Base-by-base conservation (phyloP, 2,113 vertebrate species). In the Anolis carolinensis region DNA sequence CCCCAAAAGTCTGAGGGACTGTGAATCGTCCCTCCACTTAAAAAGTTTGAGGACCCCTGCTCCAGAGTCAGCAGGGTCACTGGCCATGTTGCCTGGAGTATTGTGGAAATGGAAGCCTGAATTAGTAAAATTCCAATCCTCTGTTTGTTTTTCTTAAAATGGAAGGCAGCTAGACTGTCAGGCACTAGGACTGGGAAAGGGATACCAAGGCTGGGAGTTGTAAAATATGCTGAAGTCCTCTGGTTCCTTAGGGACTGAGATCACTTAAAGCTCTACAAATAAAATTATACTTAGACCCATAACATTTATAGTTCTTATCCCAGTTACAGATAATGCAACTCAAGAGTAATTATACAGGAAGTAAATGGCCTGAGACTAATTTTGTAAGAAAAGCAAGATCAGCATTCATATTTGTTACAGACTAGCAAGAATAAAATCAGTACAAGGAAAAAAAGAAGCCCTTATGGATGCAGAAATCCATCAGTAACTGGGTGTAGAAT, bases 361-460 rank as follows among this genome's bases (percentile, higher is more conserved):
- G 44, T 34, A 85, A 85, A 85, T 85, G 83, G 48, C 62, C 62
- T 70, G 63, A 85, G 62, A 78, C 83, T 87, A 82, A 87, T 82
- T 67, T 68, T 55, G 59, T 55, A 75, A 55, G 44, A 82, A 82
- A 55, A 75, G 44, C 79, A 68, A 52, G 62, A 55, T 87, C 85
- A 81, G 79, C 72, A 67, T 52, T 68, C 73, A 74, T 75, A 75
- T 79, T 36, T 74, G 59, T 86, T 36, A 79, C 23, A 30, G 14
- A 30, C 62, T 75, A 55, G n/a, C 5, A 87, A 39, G 71, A 52
- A 67, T 48, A 73, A 9, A 65, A 21, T 73, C n/a, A 50, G 25
- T 52, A 48, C 71, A 87, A 86, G 18, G 39, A 36, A 76, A 36
- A 39, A 30, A 52, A 76, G 63, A 55, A 25, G 8, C 23, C n/a